These are phyloP conservation scores for Phodopus roborovskii DNA, from an alignment of 2,113 vertebrate genomes.

Conservation along the genomic window DNA sequence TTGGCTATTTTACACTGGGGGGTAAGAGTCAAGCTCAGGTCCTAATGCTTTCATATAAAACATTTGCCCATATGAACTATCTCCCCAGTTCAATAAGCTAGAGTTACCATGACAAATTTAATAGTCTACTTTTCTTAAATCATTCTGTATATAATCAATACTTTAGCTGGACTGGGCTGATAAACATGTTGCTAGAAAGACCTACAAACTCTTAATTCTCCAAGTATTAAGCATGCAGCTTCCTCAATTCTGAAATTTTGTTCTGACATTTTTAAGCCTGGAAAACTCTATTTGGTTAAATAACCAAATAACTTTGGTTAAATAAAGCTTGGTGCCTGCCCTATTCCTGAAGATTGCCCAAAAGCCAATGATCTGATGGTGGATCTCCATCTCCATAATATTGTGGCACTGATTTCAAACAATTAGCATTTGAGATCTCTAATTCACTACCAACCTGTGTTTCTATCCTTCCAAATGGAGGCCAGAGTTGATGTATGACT, in stretches of 20 bases:
- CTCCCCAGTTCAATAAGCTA: background rate
- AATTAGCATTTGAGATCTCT: background rate
- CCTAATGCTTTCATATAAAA: background rate
- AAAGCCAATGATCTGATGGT: background rate
- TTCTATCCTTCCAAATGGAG: background rate
- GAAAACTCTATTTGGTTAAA: background rate
- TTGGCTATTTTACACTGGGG: background rate
- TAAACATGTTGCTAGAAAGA: background rate
- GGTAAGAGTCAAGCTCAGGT: background rate
- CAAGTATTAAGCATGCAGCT: background rate
- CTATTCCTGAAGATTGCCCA: background rate
- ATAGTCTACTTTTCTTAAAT: background rate
- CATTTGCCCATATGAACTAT: background rate
- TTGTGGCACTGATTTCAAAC: background rate
- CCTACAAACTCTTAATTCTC: background rate
- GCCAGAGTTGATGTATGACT: background rate
- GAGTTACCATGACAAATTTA: background rate
- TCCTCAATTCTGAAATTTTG: background rate
- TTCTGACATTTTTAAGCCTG: background rate
- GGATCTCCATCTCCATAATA: background rate
- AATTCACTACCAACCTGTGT: background rate
- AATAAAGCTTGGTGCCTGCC: background rate
- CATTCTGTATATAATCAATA: background rate
- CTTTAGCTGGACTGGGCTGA: background rate
- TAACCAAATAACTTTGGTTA: background rate